These are phyloP conservation scores for Calephelis virginiensis DNA, from an alignment of 1,140 invertebrate genomes.

Conservation along the genomic window DNA sequence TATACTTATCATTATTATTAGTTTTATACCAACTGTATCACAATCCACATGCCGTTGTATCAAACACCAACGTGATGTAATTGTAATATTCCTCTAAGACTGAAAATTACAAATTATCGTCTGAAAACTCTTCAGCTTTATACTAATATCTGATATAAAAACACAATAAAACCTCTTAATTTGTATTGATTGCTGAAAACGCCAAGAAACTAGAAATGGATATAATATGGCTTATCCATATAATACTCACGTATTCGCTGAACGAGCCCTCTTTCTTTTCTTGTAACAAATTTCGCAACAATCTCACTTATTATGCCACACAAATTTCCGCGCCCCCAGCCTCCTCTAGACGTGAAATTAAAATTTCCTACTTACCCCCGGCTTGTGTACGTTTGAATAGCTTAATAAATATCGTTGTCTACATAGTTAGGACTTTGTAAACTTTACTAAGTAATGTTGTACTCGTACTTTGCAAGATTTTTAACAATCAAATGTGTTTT, in stretches of 20 bases:
- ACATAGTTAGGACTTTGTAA: slow-evolving; percentile 37
- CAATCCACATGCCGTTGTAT: too few species aligned
- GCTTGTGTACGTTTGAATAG: slow-evolving; percentile 57
- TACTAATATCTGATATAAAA: too few species aligned
- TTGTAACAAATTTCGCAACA: slow-evolving; percentile 78
- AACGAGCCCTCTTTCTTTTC: slow-evolving; percentile 74
- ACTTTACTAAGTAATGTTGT: slow-evolving; percentile 12
- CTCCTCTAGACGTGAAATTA: slow-evolving; percentile 71
- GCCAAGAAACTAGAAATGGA: too few species aligned
- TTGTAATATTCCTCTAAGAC: too few species aligned
- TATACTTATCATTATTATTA: too few species aligned
- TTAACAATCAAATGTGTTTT: slow-evolving; percentile 4
- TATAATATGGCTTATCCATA: slow-evolving; percentile 36
- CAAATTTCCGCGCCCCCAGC: slow-evolving; percentile 70
- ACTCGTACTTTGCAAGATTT: background rate
- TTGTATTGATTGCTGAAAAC: too few species aligned
- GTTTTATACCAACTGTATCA: too few species aligned
- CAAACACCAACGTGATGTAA: too few species aligned
- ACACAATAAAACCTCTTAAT: too few species aligned
- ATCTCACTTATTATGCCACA: slow-evolving; percentile 78
- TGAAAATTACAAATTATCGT: too few species aligned
- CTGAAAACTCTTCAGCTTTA: too few species aligned
- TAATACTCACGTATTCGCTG: slow-evolving; percentile 34
- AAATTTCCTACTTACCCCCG: slow-evolving; percentile 73
- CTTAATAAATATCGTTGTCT: slow-evolving; percentile 72